These are phyloP conservation scores for Lacanobia wlatinum DNA, from an alignment of 2,888 invertebrate species.

Conservation along the genomic window DNA sequence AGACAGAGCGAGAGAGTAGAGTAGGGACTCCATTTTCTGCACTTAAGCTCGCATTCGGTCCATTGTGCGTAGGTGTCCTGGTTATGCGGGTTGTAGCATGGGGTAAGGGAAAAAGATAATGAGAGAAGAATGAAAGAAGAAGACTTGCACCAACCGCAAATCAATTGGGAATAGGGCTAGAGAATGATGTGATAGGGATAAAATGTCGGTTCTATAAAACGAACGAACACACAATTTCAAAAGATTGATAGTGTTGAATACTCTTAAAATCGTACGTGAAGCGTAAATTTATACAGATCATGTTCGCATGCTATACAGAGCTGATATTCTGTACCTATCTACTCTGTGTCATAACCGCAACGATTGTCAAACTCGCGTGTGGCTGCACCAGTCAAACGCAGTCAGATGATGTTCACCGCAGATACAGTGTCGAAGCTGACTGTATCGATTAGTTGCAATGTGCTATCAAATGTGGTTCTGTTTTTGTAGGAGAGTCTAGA, in stretches of 20 bases:
- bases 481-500: constrained; percentile 6
- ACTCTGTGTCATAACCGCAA: constrained; percentile 28
- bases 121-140: too few relatives aligned
- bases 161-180: too few relatives aligned
- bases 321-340: background rate
- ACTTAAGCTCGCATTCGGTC: too few relatives aligned
- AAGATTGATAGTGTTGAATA: background rate
- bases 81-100: too few relatives aligned
- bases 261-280: background rate
- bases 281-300: too few relatives aligned
- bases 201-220: too few relatives aligned
- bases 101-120: too few relatives aligned
- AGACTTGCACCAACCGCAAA: too few relatives aligned
- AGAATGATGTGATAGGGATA: background rate
- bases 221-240: too few relatives aligned
- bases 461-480: background rate
- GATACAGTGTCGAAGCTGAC: constrained; percentile 27
- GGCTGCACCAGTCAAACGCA: constrained; percentile 52
- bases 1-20: too few relatives aligned
- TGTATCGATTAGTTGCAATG: constrained; percentile 24
- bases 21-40: too few relatives aligned
- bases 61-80: too few relatives aligned
- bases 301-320: background rate
- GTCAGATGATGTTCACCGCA: constrained; percentile 44
- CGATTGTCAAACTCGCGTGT: constrained; percentile 35